phyloP scores from a whole-genome alignment of 2,797 vertebrate genomes.

The Meriones psammophilus region DNA sequence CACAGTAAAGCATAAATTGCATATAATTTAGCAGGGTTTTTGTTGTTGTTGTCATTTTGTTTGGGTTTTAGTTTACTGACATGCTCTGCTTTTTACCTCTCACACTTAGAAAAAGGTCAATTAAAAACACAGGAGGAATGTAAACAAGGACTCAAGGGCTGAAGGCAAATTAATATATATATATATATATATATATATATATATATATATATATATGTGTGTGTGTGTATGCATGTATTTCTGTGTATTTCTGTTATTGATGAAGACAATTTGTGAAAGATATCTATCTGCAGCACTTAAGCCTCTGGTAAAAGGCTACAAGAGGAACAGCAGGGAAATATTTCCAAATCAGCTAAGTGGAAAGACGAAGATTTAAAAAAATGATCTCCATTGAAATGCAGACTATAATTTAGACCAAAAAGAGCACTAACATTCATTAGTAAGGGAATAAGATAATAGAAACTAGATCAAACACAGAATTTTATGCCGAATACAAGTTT shows the following conservation, averaged over 20 bases:
- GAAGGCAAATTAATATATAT: background rate
- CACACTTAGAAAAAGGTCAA: constrained; percentile 32
- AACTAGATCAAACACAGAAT: background rate
- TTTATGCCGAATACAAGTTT: background rate
- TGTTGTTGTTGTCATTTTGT: background rate
- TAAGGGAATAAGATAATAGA: background rate
- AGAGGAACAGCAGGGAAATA: background rate
- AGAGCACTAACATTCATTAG: background rate
- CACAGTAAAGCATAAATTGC: background rate
- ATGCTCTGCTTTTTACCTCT: background rate
- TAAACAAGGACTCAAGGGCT: background rate
- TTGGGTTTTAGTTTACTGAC: background rate
- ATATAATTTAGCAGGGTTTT: background rate
- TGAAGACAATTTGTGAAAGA: background rate
- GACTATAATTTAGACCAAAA: background rate
- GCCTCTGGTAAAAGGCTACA: background rate
- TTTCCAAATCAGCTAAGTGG: constrained; percentile 17
- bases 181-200: too few species aligned
- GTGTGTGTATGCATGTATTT: background rate
- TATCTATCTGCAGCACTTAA: background rate
- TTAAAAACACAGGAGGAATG: constrained; percentile 6
- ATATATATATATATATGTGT: background rate
- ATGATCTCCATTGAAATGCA: background rate
- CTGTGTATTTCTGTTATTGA: too few species aligned
- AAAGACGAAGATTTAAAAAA: constrained; percentile 8